These are phyloP conservation scores for Taurulus bubalis DNA, from an alignment of 2,113 vertebrate species.

Conservation along the genomic window DNA sequence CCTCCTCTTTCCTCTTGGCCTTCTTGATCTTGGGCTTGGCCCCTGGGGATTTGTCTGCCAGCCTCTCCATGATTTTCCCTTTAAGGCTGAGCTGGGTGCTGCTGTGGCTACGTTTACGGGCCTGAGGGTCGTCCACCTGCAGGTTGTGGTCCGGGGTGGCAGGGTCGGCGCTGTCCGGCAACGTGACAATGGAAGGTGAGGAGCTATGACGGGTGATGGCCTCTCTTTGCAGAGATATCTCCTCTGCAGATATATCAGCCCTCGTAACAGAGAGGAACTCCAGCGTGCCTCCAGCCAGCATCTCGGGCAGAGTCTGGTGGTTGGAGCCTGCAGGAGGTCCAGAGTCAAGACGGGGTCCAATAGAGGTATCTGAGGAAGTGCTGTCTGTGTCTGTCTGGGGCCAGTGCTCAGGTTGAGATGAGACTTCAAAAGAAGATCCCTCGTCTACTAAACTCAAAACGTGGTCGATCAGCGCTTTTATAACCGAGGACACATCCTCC, in stretches of 20 bases:
- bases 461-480: slow-evolving; percentile 90
- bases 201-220: slow-evolving; percentile 94
- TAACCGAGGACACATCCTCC: slow-evolving; percentile 87
- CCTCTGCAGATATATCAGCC: slow-evolving; percentile 64
- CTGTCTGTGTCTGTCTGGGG: slow-evolving; percentile 83
- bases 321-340: slow-evolving; percentile 48
- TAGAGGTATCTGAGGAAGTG: slow-evolving; percentile 79
- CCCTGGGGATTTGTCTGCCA: slow-evolving; percentile 92
- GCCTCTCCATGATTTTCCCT: slow-evolving; percentile 91
- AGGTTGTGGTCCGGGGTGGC: slow-evolving; percentile 80
- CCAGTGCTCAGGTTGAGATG: slow-evolving; percentile 80
- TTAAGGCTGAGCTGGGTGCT: slow-evolving; percentile 96
- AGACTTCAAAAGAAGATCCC: slow-evolving; percentile 75
- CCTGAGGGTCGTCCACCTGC: slow-evolving; percentile 82
- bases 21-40: slow-evolving; percentile 97
- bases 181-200: slow-evolving; percentile 91
- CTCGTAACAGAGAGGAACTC: slow-evolving; percentile 76
- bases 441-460: slow-evolving; percentile 87
- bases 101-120: slow-evolving; percentile 92
- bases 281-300: slow-evolving; percentile 81
- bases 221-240: slow-evolving; percentile 85
- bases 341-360: slow-evolving; percentile 59
- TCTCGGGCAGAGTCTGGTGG: slow-evolving; percentile 79
- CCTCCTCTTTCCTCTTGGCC: slow-evolving; percentile 91
- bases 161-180: slow-evolving; percentile 78